Percentiles rank a stretch among this genome's conserved stretches.
Conservation (phyloP, 2,113 vertebrate genomes). For the Spilogale gracilis region DNA sequence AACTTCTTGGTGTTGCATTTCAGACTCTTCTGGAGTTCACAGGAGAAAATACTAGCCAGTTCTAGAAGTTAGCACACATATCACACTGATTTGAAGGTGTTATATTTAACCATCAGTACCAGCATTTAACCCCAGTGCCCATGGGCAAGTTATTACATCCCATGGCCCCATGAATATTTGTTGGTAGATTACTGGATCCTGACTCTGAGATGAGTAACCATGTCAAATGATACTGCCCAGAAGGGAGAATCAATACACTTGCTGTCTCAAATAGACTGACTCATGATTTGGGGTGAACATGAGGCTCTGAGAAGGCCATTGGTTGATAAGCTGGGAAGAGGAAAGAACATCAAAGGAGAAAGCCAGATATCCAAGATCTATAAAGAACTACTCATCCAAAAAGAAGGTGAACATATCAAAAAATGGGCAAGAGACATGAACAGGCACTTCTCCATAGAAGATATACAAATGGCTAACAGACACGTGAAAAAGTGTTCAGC, state of each 20-base stretch:
- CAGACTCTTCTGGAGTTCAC: neutral
- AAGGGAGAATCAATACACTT: neutral
- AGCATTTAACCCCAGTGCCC: neutral
- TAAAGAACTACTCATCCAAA: too few species aligned
- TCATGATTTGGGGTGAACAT: neutral
- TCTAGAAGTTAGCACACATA: neutral
- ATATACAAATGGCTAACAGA: too few species aligned
- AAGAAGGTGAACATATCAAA: too few species aligned
- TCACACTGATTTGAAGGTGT: neutral
- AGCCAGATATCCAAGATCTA: neutral
- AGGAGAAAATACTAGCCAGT: neutral
- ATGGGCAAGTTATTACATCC: neutral
- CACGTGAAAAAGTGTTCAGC: too few species aligned
- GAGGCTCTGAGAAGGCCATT: neutral
- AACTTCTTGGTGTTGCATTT: neutral
- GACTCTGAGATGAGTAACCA: neutral
- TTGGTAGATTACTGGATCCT: neutral
- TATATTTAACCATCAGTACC: neutral
- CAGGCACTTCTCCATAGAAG: too few species aligned
- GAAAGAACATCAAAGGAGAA: neutral
- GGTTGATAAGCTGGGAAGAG: neutral
- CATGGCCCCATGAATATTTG: neutral
- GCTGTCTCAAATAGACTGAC: neutral
- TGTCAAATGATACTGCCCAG: neutral
- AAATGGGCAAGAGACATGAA: too few species aligned